These are phyloP conservation scores for Invenusta paracnida DNA, from an alignment of 2,888 invertebrate species.

Conservation along the genomic window DNA sequence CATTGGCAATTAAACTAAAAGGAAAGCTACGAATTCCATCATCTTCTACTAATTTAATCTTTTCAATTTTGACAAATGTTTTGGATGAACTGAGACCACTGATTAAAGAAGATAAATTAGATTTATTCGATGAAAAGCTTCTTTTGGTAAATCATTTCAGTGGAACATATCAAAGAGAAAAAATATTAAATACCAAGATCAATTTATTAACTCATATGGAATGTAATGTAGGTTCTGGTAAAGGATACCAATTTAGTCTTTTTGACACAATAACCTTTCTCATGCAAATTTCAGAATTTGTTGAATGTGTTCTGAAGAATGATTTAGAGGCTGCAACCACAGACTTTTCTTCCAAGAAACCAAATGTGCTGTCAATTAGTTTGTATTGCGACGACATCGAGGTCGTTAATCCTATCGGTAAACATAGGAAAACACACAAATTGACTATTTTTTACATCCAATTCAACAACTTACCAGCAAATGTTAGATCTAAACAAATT, in stretches of 20 bases:
- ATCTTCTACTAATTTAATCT: not conserved
- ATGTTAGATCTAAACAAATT: not conserved
- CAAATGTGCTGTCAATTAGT: not conserved
- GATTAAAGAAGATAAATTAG: not conserved
- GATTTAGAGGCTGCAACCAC: not conserved
- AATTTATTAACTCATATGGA: not conserved
- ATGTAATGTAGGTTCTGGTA: not conserved
- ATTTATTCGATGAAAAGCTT: not conserved
- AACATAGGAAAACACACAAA: conserved; percentile 1
- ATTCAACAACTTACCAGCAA: not conserved
- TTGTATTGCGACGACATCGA: not conserved
- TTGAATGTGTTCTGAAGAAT: not conserved
- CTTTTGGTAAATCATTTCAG: not conserved
- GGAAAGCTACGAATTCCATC: not conserved
- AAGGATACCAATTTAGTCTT: not conserved
- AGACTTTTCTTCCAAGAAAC: not conserved
- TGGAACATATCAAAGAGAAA: not conserved
- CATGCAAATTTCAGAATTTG: not conserved
- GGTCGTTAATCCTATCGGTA: not conserved
- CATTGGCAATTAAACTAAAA: conserved; percentile 7
- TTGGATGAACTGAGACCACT: not conserved
- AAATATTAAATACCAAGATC: not conserved
- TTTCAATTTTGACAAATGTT: not conserved
- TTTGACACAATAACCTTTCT: not conserved
- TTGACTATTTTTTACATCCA: not conserved